Base-by-base conservation (phyloP, 2,113 vertebrate species). In the Nicator chloris region DNA sequence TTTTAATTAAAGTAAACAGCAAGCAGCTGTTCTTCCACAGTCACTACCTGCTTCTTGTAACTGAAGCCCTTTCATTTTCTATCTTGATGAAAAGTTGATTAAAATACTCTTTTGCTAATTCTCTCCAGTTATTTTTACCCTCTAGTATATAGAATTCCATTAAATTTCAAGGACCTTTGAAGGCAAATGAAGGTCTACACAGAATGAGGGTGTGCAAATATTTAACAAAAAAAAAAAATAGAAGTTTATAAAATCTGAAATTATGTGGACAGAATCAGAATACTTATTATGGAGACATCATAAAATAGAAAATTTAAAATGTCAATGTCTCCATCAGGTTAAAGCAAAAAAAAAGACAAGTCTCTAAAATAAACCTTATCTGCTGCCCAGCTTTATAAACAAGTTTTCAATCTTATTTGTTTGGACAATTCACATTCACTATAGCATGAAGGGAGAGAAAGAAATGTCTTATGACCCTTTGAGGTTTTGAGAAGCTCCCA, bases 1-100 rank as follows among this genome's bases (percentile, higher is more conserved):
- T 80, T 69, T 90, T 73, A 92, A 96, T 96, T 90, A 89, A 95
- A 93, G 45, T 87, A 92, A 96, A 88, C 40, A 77, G 56, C 22
- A 76, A 93, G n/a, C 72, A 94, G 86, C 71, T 93, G 47, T 39
- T 93, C 51, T 59, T 85, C 18, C 37, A 61, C 85, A 82, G 39
- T 70, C 54, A 70, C 45, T 91, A 84, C 68, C 80, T 94, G 9
- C 50, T 78, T 73, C 68, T 70, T 60, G 51, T 47, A 88, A 78
- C 59, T 56, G 44, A 84, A 81, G 39, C 8, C 11, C n/a, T 66
- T 83, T 66, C 15, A 66, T 45, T 83, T 94, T 76, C 65, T 40
- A 54, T 86, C 63, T 83, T 63, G 27, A 59, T 40, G 30, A 64
- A 90, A 95, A n/a, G n/a, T n/a, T n/a, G n/a, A 90, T 88, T 73